These are phyloP conservation scores for Periophthalmus modestus DNA, from an alignment of 2,113 vertebrate genomes.

Conservation along the genomic window DNA sequence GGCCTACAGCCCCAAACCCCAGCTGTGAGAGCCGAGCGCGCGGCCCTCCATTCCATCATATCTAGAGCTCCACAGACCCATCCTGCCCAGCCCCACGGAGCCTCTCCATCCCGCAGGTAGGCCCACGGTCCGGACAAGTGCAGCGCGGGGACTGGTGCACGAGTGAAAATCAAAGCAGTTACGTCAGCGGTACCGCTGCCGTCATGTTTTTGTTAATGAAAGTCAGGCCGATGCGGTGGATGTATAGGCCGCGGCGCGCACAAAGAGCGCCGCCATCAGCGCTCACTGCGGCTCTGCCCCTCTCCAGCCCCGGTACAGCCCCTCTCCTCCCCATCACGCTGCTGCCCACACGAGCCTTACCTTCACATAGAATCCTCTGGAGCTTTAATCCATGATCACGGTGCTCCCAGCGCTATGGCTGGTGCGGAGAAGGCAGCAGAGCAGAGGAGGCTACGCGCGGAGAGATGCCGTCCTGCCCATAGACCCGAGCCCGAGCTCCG, in stretches of 20 bases:
- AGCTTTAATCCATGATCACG: slow-evolving; percentile 67
- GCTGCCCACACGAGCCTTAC: slow-evolving; percentile 35
- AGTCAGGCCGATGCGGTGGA: slow-evolving; percentile 69
- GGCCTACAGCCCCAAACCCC: no score
- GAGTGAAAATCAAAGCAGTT: slow-evolving; percentile 22
- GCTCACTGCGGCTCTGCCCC: not conserved
- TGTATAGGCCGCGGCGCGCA: slow-evolving; percentile 23
- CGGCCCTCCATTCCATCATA: not conserved
- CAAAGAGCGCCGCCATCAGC: slow-evolving; percentile 53
- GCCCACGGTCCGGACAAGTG: not conserved
- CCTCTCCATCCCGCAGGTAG: not conserved
- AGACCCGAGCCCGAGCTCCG: slow-evolving; percentile 6
- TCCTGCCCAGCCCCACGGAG: not conserved
- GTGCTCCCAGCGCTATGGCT: slow-evolving; percentile 26
- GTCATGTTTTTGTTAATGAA: slow-evolving; percentile 68
- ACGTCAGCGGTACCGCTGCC: slow-evolving; percentile 66
- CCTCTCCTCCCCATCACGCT: not conserved
- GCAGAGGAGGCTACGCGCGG: slow-evolving; percentile 13
- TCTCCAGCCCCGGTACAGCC: not conserved
- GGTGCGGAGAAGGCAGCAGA: slow-evolving; percentile 26
- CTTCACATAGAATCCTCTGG: slow-evolving; percentile 53
- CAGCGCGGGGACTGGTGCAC: slow-evolving; percentile 9
- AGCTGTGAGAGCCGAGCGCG: not conserved
- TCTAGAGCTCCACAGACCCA: not conserved
- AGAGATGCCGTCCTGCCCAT: slow-evolving; percentile 36